Conservation (phyloP, 1,140 invertebrate species). For the Ceratina australensis region DNA sequence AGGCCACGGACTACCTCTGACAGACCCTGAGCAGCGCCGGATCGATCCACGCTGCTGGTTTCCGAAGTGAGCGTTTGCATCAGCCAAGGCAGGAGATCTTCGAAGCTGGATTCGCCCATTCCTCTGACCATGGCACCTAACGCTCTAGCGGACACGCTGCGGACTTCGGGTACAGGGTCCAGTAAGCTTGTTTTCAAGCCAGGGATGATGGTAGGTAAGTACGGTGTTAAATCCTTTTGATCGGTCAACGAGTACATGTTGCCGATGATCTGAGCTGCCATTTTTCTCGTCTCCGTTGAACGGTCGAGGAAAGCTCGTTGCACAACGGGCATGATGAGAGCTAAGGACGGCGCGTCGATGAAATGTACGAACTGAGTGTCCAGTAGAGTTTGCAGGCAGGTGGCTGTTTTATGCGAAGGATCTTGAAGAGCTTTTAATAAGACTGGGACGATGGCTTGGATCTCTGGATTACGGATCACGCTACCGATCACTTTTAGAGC, state of each 20-base stretch:
- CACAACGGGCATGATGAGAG: slow-evolving; percentile 99
- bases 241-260: slow-evolving; percentile 99
- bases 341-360: slow-evolving; percentile 98
- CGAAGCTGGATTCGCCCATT: slow-evolving; percentile 97
- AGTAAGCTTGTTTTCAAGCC: slow-evolving; percentile 97
- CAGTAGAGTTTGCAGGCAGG: slow-evolving; percentile 93
- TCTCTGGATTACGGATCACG: slow-evolving; percentile 99
- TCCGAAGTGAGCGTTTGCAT: slow-evolving; percentile 99
- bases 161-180: slow-evolving; percentile 98
- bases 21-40: slow-evolving; percentile 98
- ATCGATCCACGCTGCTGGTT: slow-evolving; percentile 95
- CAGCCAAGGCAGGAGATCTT: slow-evolving; percentile 97
- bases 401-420: slow-evolving; percentile 96
- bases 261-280: slow-evolving; percentile 99
- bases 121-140: slow-evolving; percentile 98
- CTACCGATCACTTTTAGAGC: slow-evolving; percentile 98
- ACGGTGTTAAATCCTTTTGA: slow-evolving; percentile 98
- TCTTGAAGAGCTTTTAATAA: slow-evolving; percentile 96
- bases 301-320: slow-evolving; percentile 98
- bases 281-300: slow-evolving; percentile 98
- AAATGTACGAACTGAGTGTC: slow-evolving; percentile 99
- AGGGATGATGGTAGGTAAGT: slow-evolving; percentile 97
- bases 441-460: slow-evolving; percentile 96
- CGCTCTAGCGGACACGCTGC: slow-evolving; percentile 95
- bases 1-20: slow-evolving; percentile 97